Evolutionary conservation across 1,140 invertebrate genomes (phyloP).

Genomic region (Spodoptera frugiperda): DNA sequence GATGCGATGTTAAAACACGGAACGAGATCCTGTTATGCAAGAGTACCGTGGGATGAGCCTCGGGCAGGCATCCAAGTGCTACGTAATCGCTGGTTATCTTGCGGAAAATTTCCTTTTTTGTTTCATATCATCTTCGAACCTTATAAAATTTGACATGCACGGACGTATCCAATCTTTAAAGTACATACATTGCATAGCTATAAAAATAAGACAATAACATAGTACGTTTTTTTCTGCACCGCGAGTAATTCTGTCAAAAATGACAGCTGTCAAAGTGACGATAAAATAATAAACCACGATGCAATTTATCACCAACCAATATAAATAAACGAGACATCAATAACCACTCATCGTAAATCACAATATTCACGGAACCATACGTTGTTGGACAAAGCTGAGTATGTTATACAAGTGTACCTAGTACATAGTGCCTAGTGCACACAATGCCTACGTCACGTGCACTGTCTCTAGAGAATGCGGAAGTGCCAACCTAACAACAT

Average conservation of each 20-base stretch:
- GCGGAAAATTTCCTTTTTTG: background rate
- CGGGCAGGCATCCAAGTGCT: background rate
- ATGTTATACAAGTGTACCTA: background rate
- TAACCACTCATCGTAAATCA: constrained; percentile 14
- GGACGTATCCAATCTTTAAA: too few relatives aligned
- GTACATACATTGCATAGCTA: too few relatives aligned
- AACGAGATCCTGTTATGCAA: constrained; percentile 32
- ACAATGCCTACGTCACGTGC: constrained; percentile 19
- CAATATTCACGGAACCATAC: constrained; percentile 11
- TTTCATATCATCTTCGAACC: background rate
- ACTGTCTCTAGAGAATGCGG: constrained; percentile 11
- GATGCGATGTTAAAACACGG: constrained; percentile 18
- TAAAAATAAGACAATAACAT: too few relatives aligned
- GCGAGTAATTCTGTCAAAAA: too few relatives aligned
- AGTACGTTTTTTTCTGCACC: too few relatives aligned
- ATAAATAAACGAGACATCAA: background rate
- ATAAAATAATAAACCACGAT: background rate
- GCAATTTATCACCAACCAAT: background rate
- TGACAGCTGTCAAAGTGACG: too few relatives aligned
- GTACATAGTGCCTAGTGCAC: background rate
- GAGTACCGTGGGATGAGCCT: constrained; percentile 34
- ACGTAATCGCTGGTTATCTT: background rate
- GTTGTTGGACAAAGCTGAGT: background rate
- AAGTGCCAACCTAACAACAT: background rate
- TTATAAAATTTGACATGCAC: constrained; percentile 2